Base-by-base conservation (phyloP, 2,888 invertebrate genomes). In the Drosophila longiperda region DNA sequence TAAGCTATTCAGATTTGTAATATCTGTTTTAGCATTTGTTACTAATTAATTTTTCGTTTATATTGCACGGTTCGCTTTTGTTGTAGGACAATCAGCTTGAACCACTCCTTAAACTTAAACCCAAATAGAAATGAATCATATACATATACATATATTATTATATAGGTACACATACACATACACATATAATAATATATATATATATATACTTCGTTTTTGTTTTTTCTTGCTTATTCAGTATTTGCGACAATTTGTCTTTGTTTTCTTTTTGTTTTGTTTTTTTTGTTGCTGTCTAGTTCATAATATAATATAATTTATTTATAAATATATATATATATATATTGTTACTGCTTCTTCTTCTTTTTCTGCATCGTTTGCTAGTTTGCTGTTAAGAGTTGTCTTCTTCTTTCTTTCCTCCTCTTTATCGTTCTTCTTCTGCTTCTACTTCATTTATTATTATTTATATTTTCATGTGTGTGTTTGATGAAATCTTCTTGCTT, bases 401-500 rank as follows among this genome's bases (percentile, higher is more conserved):
- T 82, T 78, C 75, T 23, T 20, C 45, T 45, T 45, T 8, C 2
- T 45, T 55, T 70, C 70, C 68, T 52, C 70, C 69, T 54, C 69
- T 71, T 70, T 66, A 66, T 52, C 71, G 69, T 68, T 63, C 57
- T 66, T 64, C 52, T 61, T 26, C 26, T 38, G 29, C 42, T 34
- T 58, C 52, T 49, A 71, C 57, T 50, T 69, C 55, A 0, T 66
- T 34, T 75, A 34, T 45, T 42, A 64, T 34, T 49, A 57, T 32
- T 17, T 54, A 36, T 64, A 68, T 48, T 78, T 55, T 50, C 87
- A 86, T 88, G 90, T 87, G 86, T 87, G 90, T 87, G 79, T 86
- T 87, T 87, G 87, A 90, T 87, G 90, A 90, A 87, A 87, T 87
- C 87, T 70, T 85, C 80, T 74, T 62, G 78, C 50, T 68, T 61